phyloP scores from a whole-genome alignment of 2,888 invertebrate genomes.

The Campoplex capitator region DNA sequence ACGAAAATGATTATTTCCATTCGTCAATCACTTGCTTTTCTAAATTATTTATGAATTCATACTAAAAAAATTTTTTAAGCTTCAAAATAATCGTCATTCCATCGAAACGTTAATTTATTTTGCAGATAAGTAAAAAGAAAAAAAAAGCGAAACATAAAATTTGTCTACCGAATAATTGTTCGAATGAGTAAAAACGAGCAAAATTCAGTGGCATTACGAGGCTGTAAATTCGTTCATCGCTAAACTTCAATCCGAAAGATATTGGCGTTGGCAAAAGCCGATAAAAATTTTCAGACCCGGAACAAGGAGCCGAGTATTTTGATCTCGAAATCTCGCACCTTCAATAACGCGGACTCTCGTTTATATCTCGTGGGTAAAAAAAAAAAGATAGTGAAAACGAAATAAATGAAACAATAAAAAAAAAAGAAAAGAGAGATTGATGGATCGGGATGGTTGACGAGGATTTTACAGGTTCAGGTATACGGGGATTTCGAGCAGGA shows the following conservation, averaged over 20 bases:
- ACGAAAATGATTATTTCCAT: neutral
- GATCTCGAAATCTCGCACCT: neutral
- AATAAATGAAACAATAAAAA: neutral
- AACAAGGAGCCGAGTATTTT: neutral
- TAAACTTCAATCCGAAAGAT: neutral
- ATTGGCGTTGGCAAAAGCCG: neutral
- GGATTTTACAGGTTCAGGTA: conserved; percentile 35
- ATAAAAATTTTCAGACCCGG: neutral
- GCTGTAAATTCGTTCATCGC: neutral
- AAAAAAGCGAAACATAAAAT: neutral
- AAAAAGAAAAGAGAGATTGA: neutral
- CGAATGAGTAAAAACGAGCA: too few species aligned
- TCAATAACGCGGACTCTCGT: neutral
- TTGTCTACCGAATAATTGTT: too few species aligned
- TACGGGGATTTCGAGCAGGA: neutral
- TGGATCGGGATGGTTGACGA: neutral
- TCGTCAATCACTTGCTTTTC: neutral
- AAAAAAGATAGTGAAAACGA: too few species aligned
- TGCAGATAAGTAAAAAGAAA: neutral
- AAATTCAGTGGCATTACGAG: neutral
- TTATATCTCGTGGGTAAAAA: neutral
- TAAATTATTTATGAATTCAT: too few species aligned
- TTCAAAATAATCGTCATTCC: neutral
- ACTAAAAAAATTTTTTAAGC: neutral
- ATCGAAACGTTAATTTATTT: neutral